Evolutionary conservation across 2,797 vertebrate species (phyloP).

Genomic region (Mastacembelus armatus): DNA sequence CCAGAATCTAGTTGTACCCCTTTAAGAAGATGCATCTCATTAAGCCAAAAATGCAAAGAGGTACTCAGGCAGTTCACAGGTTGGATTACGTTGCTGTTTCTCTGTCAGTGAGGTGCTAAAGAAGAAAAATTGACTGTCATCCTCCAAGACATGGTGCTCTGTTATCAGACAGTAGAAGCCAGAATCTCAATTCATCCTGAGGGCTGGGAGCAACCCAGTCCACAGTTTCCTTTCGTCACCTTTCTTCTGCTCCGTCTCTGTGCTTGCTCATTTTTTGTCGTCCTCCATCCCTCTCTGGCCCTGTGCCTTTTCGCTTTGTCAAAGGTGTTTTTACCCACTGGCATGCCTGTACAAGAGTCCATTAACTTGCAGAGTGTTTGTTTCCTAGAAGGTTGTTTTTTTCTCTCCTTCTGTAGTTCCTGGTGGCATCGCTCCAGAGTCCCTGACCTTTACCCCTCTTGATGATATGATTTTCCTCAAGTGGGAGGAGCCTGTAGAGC

Average conservation of each 20-base stretch:
- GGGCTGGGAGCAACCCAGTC: constrained; percentile 35
- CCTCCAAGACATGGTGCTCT: constrained; percentile 54
- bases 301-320: constrained; percentile 49
- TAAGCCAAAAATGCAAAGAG: constrained; percentile 31
- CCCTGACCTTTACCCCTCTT: constrained; percentile 91
- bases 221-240: constrained; percentile 50
- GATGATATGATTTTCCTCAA: constrained; percentile 97
- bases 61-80: constrained; percentile 27
- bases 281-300: constrained; percentile 16
- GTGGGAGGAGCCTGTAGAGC: constrained; percentile 95
- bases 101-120: constrained; percentile 59
- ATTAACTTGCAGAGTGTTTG: constrained; percentile 61
- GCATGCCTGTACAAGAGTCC: constrained; percentile 44
- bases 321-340: constrained; percentile 55
- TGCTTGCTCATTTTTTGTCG: constrained; percentile 8
- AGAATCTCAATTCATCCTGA: constrained; percentile 61
- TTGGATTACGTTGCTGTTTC: constrained; percentile 52
- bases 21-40: constrained; percentile 47
- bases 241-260: constrained; percentile 24
- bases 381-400: constrained; percentile 63
- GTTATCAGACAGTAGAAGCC: constrained; percentile 63
- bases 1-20: background rate
- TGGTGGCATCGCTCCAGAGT: constrained; percentile 91
- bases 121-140: constrained; percentile 72
- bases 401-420: constrained; percentile 85